Evolutionary conservation across 2,797 vertebrate species (phyloP), one percentile per base, ranked within the genome.

Genomic region (Anabas testudineus): DNA sequence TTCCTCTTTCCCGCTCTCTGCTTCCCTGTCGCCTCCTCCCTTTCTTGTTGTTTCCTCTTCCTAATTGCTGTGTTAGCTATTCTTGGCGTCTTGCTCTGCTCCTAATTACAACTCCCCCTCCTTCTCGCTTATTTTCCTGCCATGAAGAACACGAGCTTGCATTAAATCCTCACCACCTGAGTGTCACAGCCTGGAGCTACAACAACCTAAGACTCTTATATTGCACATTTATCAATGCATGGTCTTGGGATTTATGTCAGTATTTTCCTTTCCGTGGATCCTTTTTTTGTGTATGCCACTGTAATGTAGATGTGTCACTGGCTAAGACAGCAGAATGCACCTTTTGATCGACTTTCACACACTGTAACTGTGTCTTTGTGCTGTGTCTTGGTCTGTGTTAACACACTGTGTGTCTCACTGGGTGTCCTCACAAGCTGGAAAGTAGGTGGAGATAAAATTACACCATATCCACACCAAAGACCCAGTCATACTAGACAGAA

Each of bases 1-100:
- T 24, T 14, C 34, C 15, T 19, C 12, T n/a, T 16, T 30, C 41
- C 19, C 56, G 71, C 57, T 10, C 13, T 22, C 43, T 49, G 28
- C 6, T 49, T 66, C 45, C 32, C 21, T 57, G 36, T 63, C 5
- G 2, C 45, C 32, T 32, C 37, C 52, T 68, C 75, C 55, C 18
- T 36, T 10, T 48, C 39, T 67, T 34, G 49, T 34, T 28, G 36
- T 74, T 64, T 65, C 64, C 49, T 61, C 69, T 45, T 36, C n/a
- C 48, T 76, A 65, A 69, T 73, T 76, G 63, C 48, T 56, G 43
- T 36, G 59, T 65, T 65, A 53, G 54, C 66, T 76, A 67, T 78
- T 77, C 18, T 67, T 62, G 18, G 61, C 16, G 1, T 66, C 58
- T 56, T 45, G n/a, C 24, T 65, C 45, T 24, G 32, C 55, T 47